Evolutionary conservation across 1,140 invertebrate species (phyloP).

Genomic region (Temnothorax longispinosus): DNA sequence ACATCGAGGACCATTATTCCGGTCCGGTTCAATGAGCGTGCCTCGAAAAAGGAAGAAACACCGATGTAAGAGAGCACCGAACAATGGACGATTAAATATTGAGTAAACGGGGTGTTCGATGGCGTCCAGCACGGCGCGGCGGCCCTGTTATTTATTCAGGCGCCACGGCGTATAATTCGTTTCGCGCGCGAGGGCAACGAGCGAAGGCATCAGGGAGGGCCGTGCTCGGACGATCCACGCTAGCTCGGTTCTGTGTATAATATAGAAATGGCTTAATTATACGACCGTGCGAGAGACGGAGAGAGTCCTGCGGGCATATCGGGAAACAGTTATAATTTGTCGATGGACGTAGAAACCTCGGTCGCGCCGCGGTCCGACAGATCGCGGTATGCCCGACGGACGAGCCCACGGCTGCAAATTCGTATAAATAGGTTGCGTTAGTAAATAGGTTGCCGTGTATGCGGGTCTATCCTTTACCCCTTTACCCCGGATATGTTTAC

Average conservation of each 20-base stretch:
- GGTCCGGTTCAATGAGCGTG: constrained; percentile 55
- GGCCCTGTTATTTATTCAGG: constrained; percentile 60
- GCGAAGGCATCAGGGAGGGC: neutral
- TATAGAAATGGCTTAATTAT: constrained; percentile 83
- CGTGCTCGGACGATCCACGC: neutral
- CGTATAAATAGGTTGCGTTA: constrained; percentile 48
- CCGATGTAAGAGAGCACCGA: constrained; percentile 36
- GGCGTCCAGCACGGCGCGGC: constrained; percentile 17
- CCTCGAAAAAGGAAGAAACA: constrained; percentile 34
- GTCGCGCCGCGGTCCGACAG: constrained; percentile 16
- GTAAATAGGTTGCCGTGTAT: neutral
- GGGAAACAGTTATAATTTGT: constrained; percentile 76
- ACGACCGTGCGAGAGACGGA: constrained; percentile 67
- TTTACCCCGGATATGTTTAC: constrained; percentile 24
- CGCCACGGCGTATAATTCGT: constrained; percentile 59
- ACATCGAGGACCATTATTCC: constrained; percentile 54
- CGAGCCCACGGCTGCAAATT: constrained; percentile 41
- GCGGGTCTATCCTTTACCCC: constrained; percentile 23
- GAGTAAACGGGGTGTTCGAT: constrained; percentile 61
- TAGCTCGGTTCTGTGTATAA: constrained; percentile 61
- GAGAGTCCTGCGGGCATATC: constrained; percentile 65
- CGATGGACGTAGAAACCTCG: constrained; percentile 53
- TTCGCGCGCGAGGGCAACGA: constrained; percentile 2
- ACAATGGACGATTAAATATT: constrained; percentile 60
- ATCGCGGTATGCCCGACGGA: constrained; percentile 8